phyloP scores from a whole-genome alignment of 2,888 invertebrate species.

The Choristoneura rosaceana region DNA sequence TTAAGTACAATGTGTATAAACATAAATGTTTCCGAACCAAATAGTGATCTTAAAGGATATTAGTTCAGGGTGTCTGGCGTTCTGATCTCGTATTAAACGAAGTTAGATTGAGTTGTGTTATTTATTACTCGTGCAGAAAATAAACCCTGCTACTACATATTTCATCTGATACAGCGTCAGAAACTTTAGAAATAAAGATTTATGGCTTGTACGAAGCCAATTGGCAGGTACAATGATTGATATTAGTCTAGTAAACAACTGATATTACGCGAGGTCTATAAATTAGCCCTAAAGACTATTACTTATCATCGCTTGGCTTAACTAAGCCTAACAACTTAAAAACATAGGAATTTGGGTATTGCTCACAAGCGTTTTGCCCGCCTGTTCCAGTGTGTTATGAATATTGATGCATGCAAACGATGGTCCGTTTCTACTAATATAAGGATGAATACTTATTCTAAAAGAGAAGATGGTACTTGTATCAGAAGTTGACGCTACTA shows the following conservation, averaged over 20 bases:
- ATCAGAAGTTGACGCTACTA: too few species aligned
- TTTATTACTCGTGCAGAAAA: constrained; percentile 30
- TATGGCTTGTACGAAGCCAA: constrained; percentile 20
- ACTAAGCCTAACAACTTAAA: too few species aligned
- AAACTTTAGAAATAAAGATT: constrained; percentile 36
- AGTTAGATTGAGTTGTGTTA: constrained; percentile 38
- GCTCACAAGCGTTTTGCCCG: too few species aligned
- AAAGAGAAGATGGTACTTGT: too few species aligned
- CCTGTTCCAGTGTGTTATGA: too few species aligned
- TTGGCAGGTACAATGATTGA: constrained; percentile 29
- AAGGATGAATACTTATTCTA: too few species aligned
- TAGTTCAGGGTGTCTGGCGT: constrained; percentile 16
- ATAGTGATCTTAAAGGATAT: constrained; percentile 8
- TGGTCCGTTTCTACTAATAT: too few species aligned
- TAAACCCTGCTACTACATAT: constrained; percentile 30
- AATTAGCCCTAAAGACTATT: too few species aligned
- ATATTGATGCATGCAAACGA: too few species aligned
- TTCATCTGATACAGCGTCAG: constrained; percentile 31
- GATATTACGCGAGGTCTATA: too few species aligned
- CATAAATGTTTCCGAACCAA: neutral
- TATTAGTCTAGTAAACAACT: constrained; percentile 4
- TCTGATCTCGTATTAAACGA: constrained; percentile 35
- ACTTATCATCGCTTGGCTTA: too few species aligned
- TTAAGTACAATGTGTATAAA: neutral
- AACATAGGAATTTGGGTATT: too few species aligned